Base-by-base conservation (phyloP, 2,113 vertebrate genomes). In the Cinclus cinclus region DNA sequence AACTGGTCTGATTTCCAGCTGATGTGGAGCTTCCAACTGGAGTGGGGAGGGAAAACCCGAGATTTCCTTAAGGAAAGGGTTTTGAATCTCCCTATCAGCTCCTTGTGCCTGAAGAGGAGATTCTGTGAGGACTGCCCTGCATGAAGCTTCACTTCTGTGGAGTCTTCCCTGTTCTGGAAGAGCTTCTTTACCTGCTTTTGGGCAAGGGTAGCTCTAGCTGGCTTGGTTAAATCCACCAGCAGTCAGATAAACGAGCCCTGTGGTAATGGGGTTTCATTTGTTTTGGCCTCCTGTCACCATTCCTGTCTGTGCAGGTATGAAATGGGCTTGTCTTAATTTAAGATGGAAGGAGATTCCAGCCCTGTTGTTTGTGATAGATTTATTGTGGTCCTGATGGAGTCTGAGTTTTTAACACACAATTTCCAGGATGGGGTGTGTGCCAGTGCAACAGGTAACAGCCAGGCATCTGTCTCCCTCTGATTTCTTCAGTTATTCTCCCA, bases 91-190 rank as follows among this genome's bases (percentile, higher is more conserved):
- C 76, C 13, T 47, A 73, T 64, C 68, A 56, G 50, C 49, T 76
- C 33, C 53, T 59, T 59, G 62, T 67, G 52, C 47, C 58, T 59
- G 67, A 64, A 27, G n/a, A 82, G 79, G 74, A 78, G 47, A 24
- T 71, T 41, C 35, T 79, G 23, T 3, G 2, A 47, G 7, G 14
- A 14, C 44, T 81, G 55, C 46, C 63, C 31, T 62, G 46, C 22
- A 2, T 5, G 39, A 44, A 78, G 25, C 95, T 97, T 79, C 21
- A 21, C 78, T 95, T 96, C 95, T 91, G 60, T 71, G 87, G 94
- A 92, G 73, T 46, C 42, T 62, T 31, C 25, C 11, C 21, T 33
- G 22, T 63, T 86, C 37, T 65, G 47, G 33, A 58, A 16, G 27
- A 73, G 55, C 83, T 81, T 55, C 19, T 63, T 14, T 35, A 0